Percentiles rank a stretch among this genome's conserved stretches.
Conservation (phyloP, 2,113 vertebrate genomes). For the Catharus minimus region DNA sequence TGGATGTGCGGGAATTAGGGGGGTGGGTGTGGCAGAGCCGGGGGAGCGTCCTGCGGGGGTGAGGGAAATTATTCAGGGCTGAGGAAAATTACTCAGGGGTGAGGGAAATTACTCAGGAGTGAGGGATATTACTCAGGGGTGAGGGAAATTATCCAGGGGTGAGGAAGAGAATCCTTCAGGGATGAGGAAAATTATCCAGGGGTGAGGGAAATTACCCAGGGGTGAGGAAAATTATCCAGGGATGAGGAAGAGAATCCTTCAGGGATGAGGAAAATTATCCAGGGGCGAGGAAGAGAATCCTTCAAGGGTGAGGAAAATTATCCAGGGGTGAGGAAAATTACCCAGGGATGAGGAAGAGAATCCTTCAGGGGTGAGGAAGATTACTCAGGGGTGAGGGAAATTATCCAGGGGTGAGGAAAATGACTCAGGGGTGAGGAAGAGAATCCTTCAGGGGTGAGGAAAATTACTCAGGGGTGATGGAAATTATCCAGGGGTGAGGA, state of each 20-base stretch:
- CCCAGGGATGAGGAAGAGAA: no score
- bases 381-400: no score
- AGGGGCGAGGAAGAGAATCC: fast-evolving
- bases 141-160: no score
- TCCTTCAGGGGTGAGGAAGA: fast-evolving
- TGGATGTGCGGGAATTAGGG: background rate
- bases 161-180: background rate
- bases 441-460: no score
- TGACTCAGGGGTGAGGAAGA: background rate
- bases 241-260: fast-evolving
- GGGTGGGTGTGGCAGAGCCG: fast-evolving
- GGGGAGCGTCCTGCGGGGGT: no score
- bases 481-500: fast-evolving
- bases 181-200: no score
- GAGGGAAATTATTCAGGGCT: no score
- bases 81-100: background rate
- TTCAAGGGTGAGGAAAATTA: fast-evolving
- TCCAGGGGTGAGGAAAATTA: fast-evolving
- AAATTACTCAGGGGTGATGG: no score
- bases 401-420: fast-evolving
- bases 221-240: no score
- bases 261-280: fast-evolving
- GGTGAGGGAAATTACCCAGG: fast-evolving
- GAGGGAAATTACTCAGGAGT: background rate
- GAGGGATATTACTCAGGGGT: fast-evolving